These are phyloP conservation scores for Sebastes miniatus DNA, from an alignment of 2,797 vertebrate genomes.

Conservation along the genomic window DNA sequence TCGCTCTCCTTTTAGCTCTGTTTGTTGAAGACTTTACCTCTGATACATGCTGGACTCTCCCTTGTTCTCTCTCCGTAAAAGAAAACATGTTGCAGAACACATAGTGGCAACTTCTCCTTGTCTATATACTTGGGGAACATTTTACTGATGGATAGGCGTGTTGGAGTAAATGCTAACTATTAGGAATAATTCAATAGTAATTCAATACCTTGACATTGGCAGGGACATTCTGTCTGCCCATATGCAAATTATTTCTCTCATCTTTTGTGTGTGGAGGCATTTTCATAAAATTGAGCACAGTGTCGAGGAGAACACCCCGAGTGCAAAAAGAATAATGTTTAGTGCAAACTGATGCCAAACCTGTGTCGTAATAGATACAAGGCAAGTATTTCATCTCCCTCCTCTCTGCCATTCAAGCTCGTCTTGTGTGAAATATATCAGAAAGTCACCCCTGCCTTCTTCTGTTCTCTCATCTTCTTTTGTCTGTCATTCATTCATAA, in stretches of 20 bases:
- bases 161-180: neutral
- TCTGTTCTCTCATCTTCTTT: slow-evolving; percentile 16
- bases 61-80: neutral
- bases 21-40: neutral
- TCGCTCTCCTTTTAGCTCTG: neutral
- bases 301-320: neutral
- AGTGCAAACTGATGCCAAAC: neutral
- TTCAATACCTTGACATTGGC: neutral
- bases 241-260: neutral
- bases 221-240: neutral
- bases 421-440: slow-evolving; percentile 20
- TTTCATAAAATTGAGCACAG: neutral
- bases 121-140: neutral
- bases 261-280: neutral
- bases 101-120: neutral
- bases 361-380: neutral
- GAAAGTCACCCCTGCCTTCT: neutral
- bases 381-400: slow-evolving; percentile 8
- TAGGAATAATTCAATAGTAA: neutral
- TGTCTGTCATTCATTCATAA: slow-evolving; percentile 49
- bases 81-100: neutral
- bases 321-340: neutral
- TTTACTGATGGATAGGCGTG: neutral
- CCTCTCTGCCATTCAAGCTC: neutral
- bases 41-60: too few species aligned